Conservation (phyloP, 2,113 vertebrate genomes). For the Sylvietta virens region DNA sequence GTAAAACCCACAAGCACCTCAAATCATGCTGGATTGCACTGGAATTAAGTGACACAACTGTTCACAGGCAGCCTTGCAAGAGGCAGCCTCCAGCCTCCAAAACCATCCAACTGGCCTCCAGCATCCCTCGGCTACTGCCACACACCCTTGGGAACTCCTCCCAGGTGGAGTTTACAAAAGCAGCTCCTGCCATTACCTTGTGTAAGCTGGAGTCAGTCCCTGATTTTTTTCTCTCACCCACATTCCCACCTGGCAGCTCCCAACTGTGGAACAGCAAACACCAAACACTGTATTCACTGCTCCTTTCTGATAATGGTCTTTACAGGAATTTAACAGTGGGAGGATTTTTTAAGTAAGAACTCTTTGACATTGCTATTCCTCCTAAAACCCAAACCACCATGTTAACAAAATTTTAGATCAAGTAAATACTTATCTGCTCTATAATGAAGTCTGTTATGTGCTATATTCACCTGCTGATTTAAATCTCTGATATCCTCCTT, state of each 20-base stretch:
- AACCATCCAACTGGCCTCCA: not conserved
- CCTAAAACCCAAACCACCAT: not conserved
- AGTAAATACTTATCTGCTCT: not conserved
- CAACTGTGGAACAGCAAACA: not conserved
- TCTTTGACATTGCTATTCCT: not conserved
- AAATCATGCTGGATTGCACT: not conserved
- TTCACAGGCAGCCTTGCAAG: not conserved
- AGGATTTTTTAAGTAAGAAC: not conserved
- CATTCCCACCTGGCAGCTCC: not conserved
- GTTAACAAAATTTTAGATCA: not conserved
- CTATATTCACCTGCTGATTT: not conserved
- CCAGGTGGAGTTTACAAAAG: not conserved
- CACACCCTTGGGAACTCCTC: not conserved
- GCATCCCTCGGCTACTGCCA: not conserved
- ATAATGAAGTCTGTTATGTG: not conserved
- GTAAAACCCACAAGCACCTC: not conserved
- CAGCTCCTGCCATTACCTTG: not conserved
- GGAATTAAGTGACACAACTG: not conserved
- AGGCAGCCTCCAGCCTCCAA: not conserved
- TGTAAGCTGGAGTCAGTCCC: not conserved
- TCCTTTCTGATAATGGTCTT: not conserved
- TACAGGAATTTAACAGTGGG: not conserved
- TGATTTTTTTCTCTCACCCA: not conserved
- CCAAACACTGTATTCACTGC: not conserved
- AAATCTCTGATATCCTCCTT: not conserved